A percentile compares a stretch with the other conserved stretches of the same genome.
Evolutionary conservation across 2,113 vertebrate species (phyloP).

Genomic region (Phycodurus eques): DNA sequence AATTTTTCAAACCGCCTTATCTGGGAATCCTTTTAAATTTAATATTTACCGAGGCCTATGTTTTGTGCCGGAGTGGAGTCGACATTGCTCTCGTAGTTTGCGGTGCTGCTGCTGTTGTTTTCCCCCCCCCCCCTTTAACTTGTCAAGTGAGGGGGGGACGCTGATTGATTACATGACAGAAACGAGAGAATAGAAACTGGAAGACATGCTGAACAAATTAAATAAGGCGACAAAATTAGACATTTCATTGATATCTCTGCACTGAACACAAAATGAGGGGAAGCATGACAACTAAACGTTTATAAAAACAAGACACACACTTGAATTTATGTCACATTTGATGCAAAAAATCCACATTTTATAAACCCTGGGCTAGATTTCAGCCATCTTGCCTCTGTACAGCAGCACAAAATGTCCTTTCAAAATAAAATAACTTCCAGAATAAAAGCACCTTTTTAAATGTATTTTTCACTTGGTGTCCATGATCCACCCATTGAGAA

Average conservation of each 20-base stretch:
- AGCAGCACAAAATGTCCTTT: neutral
- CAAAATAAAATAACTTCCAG: neutral
- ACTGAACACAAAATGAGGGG: neutral
- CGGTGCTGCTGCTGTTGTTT: conserved; percentile 62
- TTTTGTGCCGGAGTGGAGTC: conserved; percentile 69
- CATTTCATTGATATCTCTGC: neutral
- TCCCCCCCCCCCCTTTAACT: conserved; percentile 55
- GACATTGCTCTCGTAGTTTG: conserved; percentile 63
- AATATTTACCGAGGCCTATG: conserved; percentile 80
- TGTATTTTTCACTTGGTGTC: no score
- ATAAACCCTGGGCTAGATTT: neutral
- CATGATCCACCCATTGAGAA: no score
- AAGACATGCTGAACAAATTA: conserved; percentile 40
- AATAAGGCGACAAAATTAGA: neutral
- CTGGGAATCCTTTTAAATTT: conserved; percentile 80
- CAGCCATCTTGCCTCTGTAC: neutral
- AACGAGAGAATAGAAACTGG: conserved; percentile 62
- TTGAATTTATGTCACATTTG: neutral
- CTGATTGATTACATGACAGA: conserved; percentile 73
- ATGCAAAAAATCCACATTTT: neutral
- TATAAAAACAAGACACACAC: neutral
- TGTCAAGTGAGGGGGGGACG: conserved; percentile 61
- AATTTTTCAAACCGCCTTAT: conserved; percentile 81
- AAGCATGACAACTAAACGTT: neutral
- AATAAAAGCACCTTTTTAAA: no score